Percentiles rank a stretch among this genome's conserved stretches.
Evolutionary conservation across 53 echinoderm and acorn worm species (phyloP).

Genomic region (Stichopus horrens): DNA sequence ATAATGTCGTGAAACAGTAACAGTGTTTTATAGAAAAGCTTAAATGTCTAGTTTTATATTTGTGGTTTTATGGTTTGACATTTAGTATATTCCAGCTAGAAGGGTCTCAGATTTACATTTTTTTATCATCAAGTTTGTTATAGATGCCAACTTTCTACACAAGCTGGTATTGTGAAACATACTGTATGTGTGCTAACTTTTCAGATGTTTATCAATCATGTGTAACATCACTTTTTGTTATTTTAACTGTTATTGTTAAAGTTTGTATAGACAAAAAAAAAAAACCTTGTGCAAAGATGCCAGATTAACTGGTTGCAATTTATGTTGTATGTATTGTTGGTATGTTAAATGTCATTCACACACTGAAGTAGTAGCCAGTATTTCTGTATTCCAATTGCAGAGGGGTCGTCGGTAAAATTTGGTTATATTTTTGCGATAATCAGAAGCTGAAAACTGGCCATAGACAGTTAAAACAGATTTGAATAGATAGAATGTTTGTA

Average conservation of each 20-base stretch:
- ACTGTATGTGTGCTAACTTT: neutral
- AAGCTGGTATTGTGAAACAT: conserved; percentile 31
- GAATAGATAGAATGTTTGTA: no score
- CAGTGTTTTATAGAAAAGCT: neutral
- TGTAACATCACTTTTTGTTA: neutral
- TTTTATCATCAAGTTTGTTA: neutral
- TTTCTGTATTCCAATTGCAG: no score
- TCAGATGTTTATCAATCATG: conserved; percentile 7
- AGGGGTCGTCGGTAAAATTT: no score
- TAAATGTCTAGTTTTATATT: conserved; percentile 1
- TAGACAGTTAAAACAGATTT: no score
- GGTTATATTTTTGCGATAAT: no score
- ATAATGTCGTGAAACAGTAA: conserved; percentile 1
- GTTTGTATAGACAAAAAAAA: neutral
- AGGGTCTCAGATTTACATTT: neutral
- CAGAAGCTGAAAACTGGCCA: no score
- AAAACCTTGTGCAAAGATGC: neutral
- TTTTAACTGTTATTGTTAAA: neutral
- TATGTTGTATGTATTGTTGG: no score
- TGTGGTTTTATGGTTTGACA: neutral
- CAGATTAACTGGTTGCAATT: no score
- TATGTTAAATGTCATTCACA: no score
- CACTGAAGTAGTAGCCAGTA: no score
- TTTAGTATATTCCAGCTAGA: neutral
- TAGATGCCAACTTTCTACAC: conserved; percentile 16